Evolutionary conservation across 2,888 invertebrate genomes (phyloP), one percentile per base, ranked within the genome.

Genomic region (Rotaria magnacalcarata): DNA sequence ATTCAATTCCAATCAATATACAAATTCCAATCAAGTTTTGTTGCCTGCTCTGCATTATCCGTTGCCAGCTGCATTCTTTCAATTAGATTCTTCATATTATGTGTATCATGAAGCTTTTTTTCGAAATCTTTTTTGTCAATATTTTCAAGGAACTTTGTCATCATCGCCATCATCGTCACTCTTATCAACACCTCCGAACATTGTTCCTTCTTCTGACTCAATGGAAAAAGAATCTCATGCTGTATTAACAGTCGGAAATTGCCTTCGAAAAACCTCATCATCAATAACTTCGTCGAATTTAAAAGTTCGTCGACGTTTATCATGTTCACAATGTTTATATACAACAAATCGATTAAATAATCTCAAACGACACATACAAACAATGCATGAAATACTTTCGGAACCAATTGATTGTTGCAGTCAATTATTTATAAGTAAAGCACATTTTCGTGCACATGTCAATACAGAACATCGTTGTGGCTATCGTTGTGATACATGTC

Each of bases 341-440:
- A 27, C n/a, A 54, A 52, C 84, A 21, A 84, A 84, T 84, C 84
- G 84, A 50, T 54, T 50, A 27, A 84, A 84, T 84, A 84, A 84
- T 84, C 52, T 84, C 8, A 84, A 84, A 54, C 50, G 84, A 27
- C 84, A 84, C 27, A 52, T 84, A n/a, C 27, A 34, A 41, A 84
- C 84, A 27, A 84, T 84, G 52, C 84, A 84, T 84, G 41, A 75
- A 43, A 75, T 43, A 41, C 75, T 75, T 6, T 43, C 41, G 5
- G 16, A 43, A 43, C 75, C 75, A 75, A 43, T 75, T 24, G 75
- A 75, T 43, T 75, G 75, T 75, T 75, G 75, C 24, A 43, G 24
- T 10, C 75, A 75, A 75, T 24, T 43, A 75, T 75, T 75, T 43
- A 43, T 21, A 41, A 75, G 43, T 75, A 75, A 75, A 75, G 75